These are phyloP conservation scores for Macquaria australasica DNA, from an alignment of 2,113 vertebrate species.

Conservation along the genomic window DNA sequence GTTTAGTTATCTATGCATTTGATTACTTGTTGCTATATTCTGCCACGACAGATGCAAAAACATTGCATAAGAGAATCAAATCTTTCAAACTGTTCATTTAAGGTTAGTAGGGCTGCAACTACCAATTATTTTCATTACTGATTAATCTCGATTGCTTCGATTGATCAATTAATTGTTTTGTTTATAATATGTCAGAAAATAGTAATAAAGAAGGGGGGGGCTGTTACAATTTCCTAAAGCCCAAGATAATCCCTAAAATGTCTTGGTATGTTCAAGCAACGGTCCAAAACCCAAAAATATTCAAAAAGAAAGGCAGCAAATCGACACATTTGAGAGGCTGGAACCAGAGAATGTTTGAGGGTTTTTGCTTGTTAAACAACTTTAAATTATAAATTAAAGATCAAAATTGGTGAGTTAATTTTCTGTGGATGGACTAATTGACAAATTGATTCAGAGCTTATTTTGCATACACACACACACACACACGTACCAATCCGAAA, in stretches of 20 bases:
- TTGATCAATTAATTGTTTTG: neutral
- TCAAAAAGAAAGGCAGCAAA: neutral
- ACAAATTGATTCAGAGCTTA: neutral
- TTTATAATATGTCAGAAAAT: neutral
- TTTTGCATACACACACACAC: constrained; percentile 12
- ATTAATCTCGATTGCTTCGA: neutral
- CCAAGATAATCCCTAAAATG: neutral
- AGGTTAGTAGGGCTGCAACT: neutral
- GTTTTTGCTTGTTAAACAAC: too few relatives aligned
- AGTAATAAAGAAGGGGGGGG: neutral
- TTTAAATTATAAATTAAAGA: neutral
- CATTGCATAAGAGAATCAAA: neutral
- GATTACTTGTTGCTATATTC: neutral
- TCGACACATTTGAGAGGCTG: neutral
- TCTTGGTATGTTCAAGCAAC: neutral
- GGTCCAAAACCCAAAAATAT: neutral
- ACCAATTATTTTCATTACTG: neutral
- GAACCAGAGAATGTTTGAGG: neutral
- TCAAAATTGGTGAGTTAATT: neutral
- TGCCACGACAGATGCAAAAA: neutral
- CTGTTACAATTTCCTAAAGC: neutral
- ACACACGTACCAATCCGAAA: neutral
- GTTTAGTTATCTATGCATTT: neutral
- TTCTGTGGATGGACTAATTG: neutral
- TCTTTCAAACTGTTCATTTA: neutral